Base-by-base conservation (phyloP, 2,797 vertebrate genomes). In the Sparus aurata region DNA sequence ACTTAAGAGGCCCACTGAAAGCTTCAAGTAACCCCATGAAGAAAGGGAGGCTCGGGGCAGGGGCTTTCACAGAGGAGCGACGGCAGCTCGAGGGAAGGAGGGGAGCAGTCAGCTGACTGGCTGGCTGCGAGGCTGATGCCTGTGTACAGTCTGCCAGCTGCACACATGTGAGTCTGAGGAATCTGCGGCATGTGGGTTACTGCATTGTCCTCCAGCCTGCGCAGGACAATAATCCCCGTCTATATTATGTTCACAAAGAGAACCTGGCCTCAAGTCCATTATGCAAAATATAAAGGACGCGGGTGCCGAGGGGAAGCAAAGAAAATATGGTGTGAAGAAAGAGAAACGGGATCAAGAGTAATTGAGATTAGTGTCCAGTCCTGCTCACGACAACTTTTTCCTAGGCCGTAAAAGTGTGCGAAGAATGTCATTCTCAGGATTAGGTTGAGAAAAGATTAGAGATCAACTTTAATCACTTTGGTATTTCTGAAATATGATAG, bases 161-260 rank as follows among this genome's bases (percentile, higher is more conserved):
- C 89, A 91, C 79, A 83, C 85, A 78, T 90, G 87, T 84, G 78
- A 86, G 75, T 80, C 76, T 81, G 67, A 79, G 91, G 92, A 94
- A 94, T 94, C 89, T 85, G 73, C 85, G 90, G 92, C 84, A 93
- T 92, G 89, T 88, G 62, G 84, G 74, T 79, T 69, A 79, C 72
- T 89, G 80, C 81, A 91, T 94, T 95, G 91, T 91, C 80, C 86
- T 85, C 85, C 64, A 85, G 83, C 57, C 73, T 75, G 61, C 55
- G 22, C 62, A 75, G 34, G 67, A 88, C 86, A 89, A 92, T 86
- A 82, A 83, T 74, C 78, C 74, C 64, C 34, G 13, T 58, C 23
- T 57, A 74, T 86, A 50, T 77, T 80, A 71, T 85, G 80, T 70
- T 82, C 61, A 77, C 77, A 79, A 80, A 86, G 72, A 79, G 52